A percentile compares a stretch with the other conserved stretches of the same genome.
Conservation (phyloP, 2,797 vertebrate species). For the Danio aesculapii region DNA sequence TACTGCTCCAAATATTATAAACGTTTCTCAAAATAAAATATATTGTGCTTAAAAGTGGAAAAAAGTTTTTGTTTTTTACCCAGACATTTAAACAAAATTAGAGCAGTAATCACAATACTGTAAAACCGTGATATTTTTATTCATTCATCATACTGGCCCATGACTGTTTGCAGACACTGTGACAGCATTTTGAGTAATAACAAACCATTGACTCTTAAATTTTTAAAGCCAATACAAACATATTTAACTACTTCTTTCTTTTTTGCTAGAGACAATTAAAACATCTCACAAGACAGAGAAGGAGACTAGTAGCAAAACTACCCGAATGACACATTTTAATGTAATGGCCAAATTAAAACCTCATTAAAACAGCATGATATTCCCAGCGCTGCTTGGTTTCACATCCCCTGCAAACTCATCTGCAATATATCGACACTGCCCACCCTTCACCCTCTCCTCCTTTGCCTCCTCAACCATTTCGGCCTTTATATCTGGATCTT, state of each 20-base stretch:
- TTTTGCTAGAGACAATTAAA: background rate
- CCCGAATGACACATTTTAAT: background rate
- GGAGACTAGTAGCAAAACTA: background rate
- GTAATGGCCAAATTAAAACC: conserved; percentile 23
- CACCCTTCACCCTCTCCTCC: conserved; percentile 36
- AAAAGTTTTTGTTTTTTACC: no score
- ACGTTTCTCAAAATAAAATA: no score
- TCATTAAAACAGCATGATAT: background rate
- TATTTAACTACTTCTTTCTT: background rate
- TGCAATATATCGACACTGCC: background rate
- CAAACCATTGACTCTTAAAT: background rate
- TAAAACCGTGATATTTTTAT: no score
- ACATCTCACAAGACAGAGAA: conserved; percentile 1
- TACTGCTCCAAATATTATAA: no score
- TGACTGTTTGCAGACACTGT: no score
- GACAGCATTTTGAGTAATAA: background rate
- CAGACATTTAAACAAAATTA: no score
- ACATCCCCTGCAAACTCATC: background rate
- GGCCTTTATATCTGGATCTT: conserved; percentile 28
- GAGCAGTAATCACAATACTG: no score
- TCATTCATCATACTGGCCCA: no score
- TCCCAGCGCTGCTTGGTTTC: conserved; percentile 1
- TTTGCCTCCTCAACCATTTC: conserved; percentile 46
- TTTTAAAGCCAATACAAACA: no score
- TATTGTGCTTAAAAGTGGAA: no score